Evolutionary conservation across 2,797 vertebrate species (phyloP).

Genomic region (Crenichthys baileyi): DNA sequence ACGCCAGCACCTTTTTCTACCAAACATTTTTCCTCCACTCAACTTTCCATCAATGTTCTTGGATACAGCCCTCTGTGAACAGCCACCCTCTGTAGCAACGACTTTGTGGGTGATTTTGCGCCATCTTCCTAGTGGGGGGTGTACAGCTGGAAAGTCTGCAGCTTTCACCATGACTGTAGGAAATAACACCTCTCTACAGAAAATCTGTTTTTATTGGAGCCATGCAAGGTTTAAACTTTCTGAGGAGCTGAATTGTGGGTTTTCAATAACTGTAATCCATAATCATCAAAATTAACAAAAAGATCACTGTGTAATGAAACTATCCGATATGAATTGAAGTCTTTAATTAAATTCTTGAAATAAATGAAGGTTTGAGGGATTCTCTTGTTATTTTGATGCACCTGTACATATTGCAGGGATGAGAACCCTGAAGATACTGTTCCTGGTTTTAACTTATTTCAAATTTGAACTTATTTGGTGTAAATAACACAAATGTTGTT

Average conservation of each 20-base stretch:
- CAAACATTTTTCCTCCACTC: not conserved
- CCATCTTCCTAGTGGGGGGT: too few relatives aligned
- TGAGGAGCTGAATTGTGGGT: not conserved
- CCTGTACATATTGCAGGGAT: not conserved
- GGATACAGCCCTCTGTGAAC: not conserved
- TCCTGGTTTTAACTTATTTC: not conserved
- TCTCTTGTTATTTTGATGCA: not conserved
- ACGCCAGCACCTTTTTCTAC: too few relatives aligned
- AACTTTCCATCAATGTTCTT: not conserved
- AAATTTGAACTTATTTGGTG: not conserved
- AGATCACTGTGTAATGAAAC: not conserved
- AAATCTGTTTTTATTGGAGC: not conserved
- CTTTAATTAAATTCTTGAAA: not conserved
- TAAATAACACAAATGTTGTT: not conserved
- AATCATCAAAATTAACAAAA: not conserved
- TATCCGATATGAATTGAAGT: not conserved
- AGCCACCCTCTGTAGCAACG: not conserved
- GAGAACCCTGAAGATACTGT: not conserved
- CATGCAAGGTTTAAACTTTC: not conserved
- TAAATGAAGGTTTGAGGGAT: not conserved
- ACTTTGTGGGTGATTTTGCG: not conserved
- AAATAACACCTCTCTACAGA: not conserved
- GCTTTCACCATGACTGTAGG: not conserved
- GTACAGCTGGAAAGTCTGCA: not conserved
- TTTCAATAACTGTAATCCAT: not conserved